These are phyloP conservation scores for Raphicerus campestris DNA, from an alignment of 2,113 vertebrate species.

Conservation along the genomic window DNA sequence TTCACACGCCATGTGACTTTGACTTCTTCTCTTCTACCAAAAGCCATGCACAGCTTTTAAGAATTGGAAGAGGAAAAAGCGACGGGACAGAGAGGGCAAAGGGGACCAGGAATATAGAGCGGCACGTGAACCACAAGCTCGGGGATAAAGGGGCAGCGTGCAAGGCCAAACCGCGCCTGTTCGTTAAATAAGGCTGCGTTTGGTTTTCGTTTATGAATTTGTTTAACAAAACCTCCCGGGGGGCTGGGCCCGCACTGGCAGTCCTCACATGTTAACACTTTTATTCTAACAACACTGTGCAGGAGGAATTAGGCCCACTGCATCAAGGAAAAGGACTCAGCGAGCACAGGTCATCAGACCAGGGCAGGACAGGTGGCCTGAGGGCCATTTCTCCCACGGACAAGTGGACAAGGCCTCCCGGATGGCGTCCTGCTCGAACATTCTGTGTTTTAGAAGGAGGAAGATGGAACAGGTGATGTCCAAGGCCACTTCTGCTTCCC, in stretches of 20 bases:
- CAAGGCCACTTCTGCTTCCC: neutral
- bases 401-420: fast-evolving
- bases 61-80: neutral
- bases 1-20: neutral
- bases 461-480: no score
- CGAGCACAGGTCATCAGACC: neutral
- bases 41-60: fast-evolving
- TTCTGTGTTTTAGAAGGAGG: neutral
- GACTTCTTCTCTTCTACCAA: no score
- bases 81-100: neutral
- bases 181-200: fast-evolving
- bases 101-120: no score
- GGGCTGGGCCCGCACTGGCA: fast-evolving
- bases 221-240: neutral
- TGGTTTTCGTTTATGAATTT: fast-evolving
- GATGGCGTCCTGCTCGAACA: fast-evolving
- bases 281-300: fast-evolving
- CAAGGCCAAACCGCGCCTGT: fast-evolving
- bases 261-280: fast-evolving
- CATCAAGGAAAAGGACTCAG: neutral
- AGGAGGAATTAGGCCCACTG: fast-evolving
- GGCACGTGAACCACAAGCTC: fast-evolving
- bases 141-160: fast-evolving
- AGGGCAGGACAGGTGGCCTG: fast-evolving
- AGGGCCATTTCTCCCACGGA: fast-evolving